Evolutionary conservation across 2,797 vertebrate genomes (phyloP).

Genomic region (Steatocranus sp.): DNA sequence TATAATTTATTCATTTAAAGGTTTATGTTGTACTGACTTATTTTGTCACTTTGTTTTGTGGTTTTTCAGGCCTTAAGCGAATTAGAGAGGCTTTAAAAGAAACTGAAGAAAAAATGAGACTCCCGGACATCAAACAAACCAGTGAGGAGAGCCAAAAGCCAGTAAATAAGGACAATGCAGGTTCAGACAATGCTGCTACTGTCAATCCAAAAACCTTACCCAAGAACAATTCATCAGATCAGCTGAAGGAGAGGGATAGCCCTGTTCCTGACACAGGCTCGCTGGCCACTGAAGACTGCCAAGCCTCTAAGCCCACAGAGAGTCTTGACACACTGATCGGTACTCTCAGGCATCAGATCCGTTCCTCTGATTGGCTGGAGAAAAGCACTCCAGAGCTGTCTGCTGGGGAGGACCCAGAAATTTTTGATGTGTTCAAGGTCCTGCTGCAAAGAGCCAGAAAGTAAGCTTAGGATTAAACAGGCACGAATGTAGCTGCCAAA

Average conservation of each 20-base stretch:
- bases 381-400: conserved; percentile 78
- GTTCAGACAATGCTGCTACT: conserved; percentile 43
- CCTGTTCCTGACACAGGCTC: conserved; percentile 45
- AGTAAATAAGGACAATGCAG: conserved; percentile 28
- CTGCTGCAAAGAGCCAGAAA: conserved; percentile 76
- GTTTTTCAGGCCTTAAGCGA: conserved; percentile 83
- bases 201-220: conserved; percentile 51
- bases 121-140: conserved; percentile 19
- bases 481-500: conserved; percentile 11
- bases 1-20: background rate
- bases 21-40: background rate
- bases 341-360: conserved; percentile 84
- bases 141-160: conserved; percentile 21
- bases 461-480: conserved; percentile 41
- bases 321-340: conserved; percentile 81
- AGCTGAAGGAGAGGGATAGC: conserved; percentile 36
- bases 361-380: conserved; percentile 83
- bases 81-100: conserved; percentile 80
- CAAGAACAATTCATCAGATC: conserved; percentile 52
- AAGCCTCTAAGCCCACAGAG: conserved; percentile 55
- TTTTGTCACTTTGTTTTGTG: conserved; percentile 6
- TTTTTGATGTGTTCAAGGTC: conserved; percentile 76
- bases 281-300: conserved; percentile 65
- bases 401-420: conserved; percentile 77
- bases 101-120: conserved; percentile 35